These are phyloP conservation scores for Morbakka virulenta DNA, from an alignment of 30 jellyfish, hydroid and myxozoan species.

Conservation along the genomic window DNA sequence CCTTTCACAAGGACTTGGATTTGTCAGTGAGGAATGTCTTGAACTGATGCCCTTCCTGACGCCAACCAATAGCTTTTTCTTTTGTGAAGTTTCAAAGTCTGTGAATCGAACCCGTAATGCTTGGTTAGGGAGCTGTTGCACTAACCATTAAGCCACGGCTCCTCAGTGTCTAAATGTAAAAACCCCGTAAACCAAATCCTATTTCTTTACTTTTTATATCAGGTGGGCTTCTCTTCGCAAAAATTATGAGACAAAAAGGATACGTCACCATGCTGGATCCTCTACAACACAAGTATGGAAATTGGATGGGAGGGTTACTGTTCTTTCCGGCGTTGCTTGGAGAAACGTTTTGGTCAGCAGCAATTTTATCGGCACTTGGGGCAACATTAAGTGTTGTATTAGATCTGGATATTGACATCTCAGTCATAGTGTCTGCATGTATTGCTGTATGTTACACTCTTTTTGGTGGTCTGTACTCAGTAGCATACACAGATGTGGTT, in stretches of 20 bases:
- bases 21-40: too few relatives aligned
- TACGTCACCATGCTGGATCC: slow-evolving; percentile 97
- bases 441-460: slow-evolving; percentile 85
- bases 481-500: slow-evolving; percentile 88
- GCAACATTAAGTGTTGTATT: slow-evolving; percentile 82
- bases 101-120: too few relatives aligned
- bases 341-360: slow-evolving; percentile 96
- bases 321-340: slow-evolving; percentile 94
- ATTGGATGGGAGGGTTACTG: slow-evolving; percentile 82
- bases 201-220: background rate
- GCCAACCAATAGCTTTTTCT: too few relatives aligned
- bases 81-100: too few relatives aligned
- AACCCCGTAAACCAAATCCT: background rate
- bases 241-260: slow-evolving; percentile 77
- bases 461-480: slow-evolving; percentile 95
- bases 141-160: too few relatives aligned
- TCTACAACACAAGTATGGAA: slow-evolving; percentile 82
- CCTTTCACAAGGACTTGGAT: too few relatives aligned
- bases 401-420: slow-evolving; percentile 64
- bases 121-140: too few relatives aligned
- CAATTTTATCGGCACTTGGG: slow-evolving; percentile 86
- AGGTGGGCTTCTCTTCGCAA: slow-evolving; percentile 93
- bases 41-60: too few relatives aligned
- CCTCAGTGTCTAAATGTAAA: too few relatives aligned
- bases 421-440: slow-evolving; percentile 70